These are phyloP conservation scores for Vombatus ursinus DNA, from an alignment of 2,113 vertebrate genomes.

Conservation along the genomic window DNA sequence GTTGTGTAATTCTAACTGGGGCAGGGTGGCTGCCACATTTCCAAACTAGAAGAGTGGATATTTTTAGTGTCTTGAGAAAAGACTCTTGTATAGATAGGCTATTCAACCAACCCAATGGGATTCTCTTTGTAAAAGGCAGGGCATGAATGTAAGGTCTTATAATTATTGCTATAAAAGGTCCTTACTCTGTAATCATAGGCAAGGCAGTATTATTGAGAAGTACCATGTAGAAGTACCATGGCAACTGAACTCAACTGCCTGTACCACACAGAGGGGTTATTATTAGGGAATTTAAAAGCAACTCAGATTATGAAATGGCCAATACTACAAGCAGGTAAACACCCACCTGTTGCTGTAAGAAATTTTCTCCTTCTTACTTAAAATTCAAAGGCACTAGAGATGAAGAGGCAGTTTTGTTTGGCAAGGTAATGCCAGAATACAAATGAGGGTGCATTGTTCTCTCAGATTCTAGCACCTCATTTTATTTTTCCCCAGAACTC, in stretches of 20 bases:
- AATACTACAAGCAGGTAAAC: conserved; percentile 41
- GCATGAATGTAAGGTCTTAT: conserved; percentile 72
- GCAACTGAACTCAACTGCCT: conserved; percentile 72
- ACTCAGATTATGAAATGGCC: neutral
- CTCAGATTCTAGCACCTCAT: neutral
- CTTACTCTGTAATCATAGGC: conserved; percentile 73
- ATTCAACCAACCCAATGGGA: conserved; percentile 74
- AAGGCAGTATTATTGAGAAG: conserved; percentile 72
- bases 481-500: neutral
- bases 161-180: conserved; percentile 77
- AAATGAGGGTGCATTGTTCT: neutral
- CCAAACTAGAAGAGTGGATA: conserved; percentile 70
- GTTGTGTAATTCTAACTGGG: conserved; percentile 71
- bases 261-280: conserved; percentile 61
- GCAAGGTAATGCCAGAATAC: neutral
- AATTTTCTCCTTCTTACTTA: neutral
- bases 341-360: conserved; percentile 51
- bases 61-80: conserved; percentile 75
- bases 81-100: conserved; percentile 72
- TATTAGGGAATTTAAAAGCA: conserved; percentile 10
- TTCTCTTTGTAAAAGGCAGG: conserved; percentile 78
- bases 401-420: neutral
- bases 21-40: conserved; percentile 56
- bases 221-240: conserved; percentile 71
- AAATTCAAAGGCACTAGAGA: neutral